These are phyloP conservation scores for Achlya flavicornis DNA, from an alignment of 2,888 invertebrate genomes.

Conservation along the genomic window DNA sequence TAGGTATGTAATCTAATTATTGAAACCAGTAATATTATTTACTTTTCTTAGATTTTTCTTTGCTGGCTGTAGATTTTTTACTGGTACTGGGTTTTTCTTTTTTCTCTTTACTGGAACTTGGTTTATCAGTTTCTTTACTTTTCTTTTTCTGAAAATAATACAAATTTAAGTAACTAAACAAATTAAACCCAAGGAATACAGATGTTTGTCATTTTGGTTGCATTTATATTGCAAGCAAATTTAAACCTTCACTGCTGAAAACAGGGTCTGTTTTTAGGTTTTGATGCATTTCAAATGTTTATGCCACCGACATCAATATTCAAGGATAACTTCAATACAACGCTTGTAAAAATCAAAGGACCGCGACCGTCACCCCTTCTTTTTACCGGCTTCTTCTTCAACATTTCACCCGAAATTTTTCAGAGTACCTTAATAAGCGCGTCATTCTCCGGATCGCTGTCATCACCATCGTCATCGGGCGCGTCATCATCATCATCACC, in stretches of 20 bases:
- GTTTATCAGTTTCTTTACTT: slow-evolving; percentile 47
- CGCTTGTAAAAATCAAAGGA: too few species aligned
- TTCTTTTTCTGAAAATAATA: slow-evolving; percentile 65
- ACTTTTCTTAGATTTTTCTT: slow-evolving; percentile 41
- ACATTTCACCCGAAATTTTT: not conserved
- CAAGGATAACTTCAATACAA: too few species aligned
- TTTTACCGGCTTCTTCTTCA: too few species aligned
- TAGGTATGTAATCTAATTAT: not conserved
- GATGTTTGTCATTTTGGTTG: not conserved
- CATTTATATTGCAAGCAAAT: too few species aligned
- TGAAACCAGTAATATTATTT: slow-evolving; percentile 16
- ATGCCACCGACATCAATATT: too few species aligned
- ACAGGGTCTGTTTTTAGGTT: too few species aligned
- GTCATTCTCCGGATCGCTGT: slow-evolving; percentile 88
- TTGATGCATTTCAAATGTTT: too few species aligned
- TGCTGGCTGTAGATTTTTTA: slow-evolving; percentile 45
- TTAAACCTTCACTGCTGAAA: too few species aligned
- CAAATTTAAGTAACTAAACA: not conserved
- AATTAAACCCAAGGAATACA: not conserved
- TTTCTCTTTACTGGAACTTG: slow-evolving; percentile 50
- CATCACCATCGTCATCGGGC: slow-evolving; percentile 74
- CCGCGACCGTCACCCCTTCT: slow-evolving; percentile 3
- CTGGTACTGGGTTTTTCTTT: slow-evolving; percentile 56
- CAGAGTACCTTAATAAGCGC: slow-evolving; percentile 88
- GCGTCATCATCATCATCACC: slow-evolving; percentile 64